phyloP scores from a whole-genome alignment of 2,888 invertebrate species.

The Latrodectus elegans region DNA sequence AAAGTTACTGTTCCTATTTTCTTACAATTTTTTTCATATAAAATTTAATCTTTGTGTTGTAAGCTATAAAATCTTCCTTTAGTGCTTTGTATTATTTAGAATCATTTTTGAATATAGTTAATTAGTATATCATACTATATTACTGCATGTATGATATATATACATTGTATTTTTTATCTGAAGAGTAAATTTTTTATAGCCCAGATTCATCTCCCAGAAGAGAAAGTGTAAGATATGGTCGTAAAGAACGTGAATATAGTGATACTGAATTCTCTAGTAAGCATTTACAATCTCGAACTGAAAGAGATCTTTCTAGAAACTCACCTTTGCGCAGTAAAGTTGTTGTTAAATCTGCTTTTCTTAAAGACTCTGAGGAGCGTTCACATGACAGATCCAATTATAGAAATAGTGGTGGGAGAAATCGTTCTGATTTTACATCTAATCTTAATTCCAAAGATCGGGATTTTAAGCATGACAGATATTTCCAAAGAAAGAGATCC shows the following conservation, averaged over 20 bases:
- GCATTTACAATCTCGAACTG: neutral
- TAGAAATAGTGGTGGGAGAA: neutral
- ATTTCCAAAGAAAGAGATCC: neutral
- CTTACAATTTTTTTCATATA: no score
- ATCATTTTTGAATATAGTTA: no score
- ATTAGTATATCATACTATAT: no score
- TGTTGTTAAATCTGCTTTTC: slow-evolving; percentile 40
- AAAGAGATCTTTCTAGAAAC: neutral
- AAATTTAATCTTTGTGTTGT: no score
- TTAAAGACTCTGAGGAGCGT: slow-evolving; percentile 1
- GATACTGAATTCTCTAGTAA: neutral
- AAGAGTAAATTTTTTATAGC: neutral
- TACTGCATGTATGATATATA: neutral
- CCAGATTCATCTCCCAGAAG: neutral
- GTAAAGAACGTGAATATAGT: neutral
- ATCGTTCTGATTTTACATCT: neutral
- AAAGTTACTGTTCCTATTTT: no score
- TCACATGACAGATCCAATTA: slow-evolving; percentile 3
- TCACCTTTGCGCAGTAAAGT: slow-evolving; percentile 41
- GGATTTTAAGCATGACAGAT: neutral
- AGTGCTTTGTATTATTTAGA: no score
- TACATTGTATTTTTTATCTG: neutral
- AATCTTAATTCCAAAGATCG: neutral
- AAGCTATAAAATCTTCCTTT: no score
- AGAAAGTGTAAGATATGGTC: neutral